Base-by-base conservation (phyloP, 2,797 vertebrate species). In the Acanthiza pusilla region DNA sequence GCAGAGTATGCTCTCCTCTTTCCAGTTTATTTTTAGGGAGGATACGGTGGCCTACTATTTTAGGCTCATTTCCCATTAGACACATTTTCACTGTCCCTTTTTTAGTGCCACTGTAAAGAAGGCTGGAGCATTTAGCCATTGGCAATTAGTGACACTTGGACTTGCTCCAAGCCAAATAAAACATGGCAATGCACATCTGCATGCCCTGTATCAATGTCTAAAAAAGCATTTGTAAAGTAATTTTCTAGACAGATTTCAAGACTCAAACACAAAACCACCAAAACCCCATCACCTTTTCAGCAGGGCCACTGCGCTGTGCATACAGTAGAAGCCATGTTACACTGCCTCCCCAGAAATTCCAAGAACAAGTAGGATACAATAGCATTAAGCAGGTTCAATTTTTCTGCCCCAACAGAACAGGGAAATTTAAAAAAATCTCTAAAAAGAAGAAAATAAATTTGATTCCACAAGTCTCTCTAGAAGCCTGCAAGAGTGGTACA, bases 161-260 rank as follows among this genome's bases (percentile, higher is more conserved):
- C 58, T 78, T 55, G 29, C 51, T 92, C 75, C 87, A 91, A 94
- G 78, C 11, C 65, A 92, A 89, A 83, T 45, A 91, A 84, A 85
- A 63, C 29, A 58, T 3, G 11, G 45, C 50, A 74, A 55, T 4
- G 5, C 43, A 67, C 36, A 60, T 0, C 0, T 45, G 60, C 20
- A 27, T 30, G 40, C 5, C 30, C 51, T 23, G 6, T 34, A 89
- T 66, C 54, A 85, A 47, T 9, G 50, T 13, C 34, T 91, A 74
- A 79, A 79, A 85, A 82, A 40, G 20, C 22, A 62, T 66, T 85
- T 93, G 20, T 22, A 65, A 85, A 89, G 29, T 23, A 34, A 43
- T 68, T 85, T 90, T 43, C 34, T 25, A 77, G 45, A 63, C 16
- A 58, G n/a, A 66, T 89, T 93, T 87, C 68, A 90, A 77, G n/a